Evolutionary conservation across 2,888 invertebrate species (phyloP).

Genomic region (Ophion slaviceki): DNA sequence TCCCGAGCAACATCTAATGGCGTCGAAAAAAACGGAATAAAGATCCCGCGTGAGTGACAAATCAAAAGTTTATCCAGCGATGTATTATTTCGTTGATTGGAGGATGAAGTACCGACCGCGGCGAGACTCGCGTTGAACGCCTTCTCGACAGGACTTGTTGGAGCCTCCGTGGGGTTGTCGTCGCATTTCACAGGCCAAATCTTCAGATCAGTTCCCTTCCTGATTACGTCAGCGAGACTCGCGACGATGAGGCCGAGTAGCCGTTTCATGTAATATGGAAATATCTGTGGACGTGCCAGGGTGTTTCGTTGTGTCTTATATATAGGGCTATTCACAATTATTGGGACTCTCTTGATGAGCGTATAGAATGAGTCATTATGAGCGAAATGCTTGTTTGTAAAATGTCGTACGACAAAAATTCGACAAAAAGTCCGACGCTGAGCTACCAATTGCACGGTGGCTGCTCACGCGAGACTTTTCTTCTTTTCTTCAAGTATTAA

Average conservation of each 20-base stretch:
- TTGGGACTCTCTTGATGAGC: too few relatives aligned
- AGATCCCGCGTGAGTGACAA: background rate
- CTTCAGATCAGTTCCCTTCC: slow-evolving; percentile 71
- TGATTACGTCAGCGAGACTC: slow-evolving; percentile 74
- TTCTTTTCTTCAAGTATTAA: too few relatives aligned
- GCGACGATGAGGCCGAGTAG: slow-evolving; percentile 73
- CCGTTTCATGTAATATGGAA: slow-evolving; percentile 75
- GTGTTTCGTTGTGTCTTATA: too few relatives aligned
- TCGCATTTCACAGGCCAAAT: slow-evolving; percentile 73
- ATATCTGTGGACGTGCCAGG: slow-evolving; percentile 67
- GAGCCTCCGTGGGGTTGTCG: slow-evolving; percentile 15
- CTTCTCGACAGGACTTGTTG: slow-evolving; percentile 69
- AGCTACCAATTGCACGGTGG: too few relatives aligned
- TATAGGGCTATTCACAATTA: too few relatives aligned
- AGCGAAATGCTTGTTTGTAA: too few relatives aligned
- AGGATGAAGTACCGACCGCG: slow-evolving; percentile 69
- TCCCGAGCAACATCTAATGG: slow-evolving; percentile 48
- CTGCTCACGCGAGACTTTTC: too few relatives aligned
- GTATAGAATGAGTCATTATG: too few relatives aligned
- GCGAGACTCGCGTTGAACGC: slow-evolving; percentile 74
- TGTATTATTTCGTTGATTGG: background rate
- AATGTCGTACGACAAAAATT: too few relatives aligned
- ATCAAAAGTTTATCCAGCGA: background rate
- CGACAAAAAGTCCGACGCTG: too few relatives aligned
- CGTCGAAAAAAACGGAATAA: background rate